Base-by-base conservation (phyloP, 2,888 invertebrate genomes). In the Caenorhabditis panamensis region DNA sequence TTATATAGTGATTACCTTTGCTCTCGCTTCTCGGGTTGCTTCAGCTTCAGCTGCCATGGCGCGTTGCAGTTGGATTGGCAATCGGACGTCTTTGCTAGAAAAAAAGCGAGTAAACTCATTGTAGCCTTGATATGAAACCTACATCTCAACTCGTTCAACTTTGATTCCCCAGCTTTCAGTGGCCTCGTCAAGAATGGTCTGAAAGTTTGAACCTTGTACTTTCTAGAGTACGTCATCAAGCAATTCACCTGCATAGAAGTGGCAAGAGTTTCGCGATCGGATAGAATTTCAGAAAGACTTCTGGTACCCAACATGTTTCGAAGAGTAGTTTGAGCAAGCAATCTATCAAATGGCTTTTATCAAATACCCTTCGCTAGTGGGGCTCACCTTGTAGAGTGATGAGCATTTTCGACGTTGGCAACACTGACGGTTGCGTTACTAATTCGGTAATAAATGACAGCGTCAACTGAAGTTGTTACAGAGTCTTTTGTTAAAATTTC, bases 401-500 rank as follows among this genome's bases (percentile, higher is more conserved):
- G 85, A 22, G 92, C 96, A 91, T 97, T 96, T 92, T 97, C 97
- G 54, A 97, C 97, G 92, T 98, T 98, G 56, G 96, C 96, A 84
- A 96, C 96, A 54, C 96, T 96, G 82, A 97, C 95, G 0, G 97
- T 97, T 16, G 98, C 97, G 92, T 97, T 97, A 89, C 95, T 95
- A 28, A 98, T 96, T 51, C 92, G 87, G 82, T 92, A 92, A 84
- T 92, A 92, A 44, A 92, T 91, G 13, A 93, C 93, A 24, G 97
- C 97, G 91, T 97, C 97, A 56, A 97, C 97, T 1, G 96, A 96
- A 3, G 97, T 97, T 0, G 97, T 97, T 73, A 97, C 97, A 75
- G 96, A 96, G 92, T 97, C 97, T 92, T 96, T 96, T 41, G 97
- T 97, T 86, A 97, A 93, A 16, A 97, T 96, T 96, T 97, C 97